phyloP scores from a whole-genome alignment of 2,888 invertebrate species.

The Rhingia rostrata region DNA sequence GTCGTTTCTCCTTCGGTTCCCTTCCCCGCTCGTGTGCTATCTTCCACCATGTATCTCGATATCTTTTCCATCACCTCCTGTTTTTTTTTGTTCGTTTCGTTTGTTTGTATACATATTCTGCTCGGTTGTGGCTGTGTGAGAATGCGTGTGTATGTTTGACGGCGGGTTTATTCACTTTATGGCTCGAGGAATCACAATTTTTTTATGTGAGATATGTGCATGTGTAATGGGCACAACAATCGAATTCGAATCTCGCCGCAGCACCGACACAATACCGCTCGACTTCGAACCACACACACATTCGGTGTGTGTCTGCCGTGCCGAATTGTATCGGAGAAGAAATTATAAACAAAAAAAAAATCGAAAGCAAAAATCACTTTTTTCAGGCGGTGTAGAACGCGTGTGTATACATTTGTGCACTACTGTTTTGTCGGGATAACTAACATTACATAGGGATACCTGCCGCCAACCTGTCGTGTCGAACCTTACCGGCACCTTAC shows the following conservation, averaged over 20 bases:
- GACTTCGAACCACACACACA: conserved; percentile 2
- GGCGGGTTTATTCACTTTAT: conserved; percentile 35
- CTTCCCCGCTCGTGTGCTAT: conserved; percentile 41
- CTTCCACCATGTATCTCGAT: conserved; percentile 67
- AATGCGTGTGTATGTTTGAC: conserved; percentile 14
- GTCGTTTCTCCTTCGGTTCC: conserved; percentile 43
- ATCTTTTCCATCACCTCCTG: conserved; percentile 67
- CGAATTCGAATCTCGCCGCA: conserved; percentile 32
- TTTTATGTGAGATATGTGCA: conserved; percentile 31
- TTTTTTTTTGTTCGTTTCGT: conserved; percentile 9
- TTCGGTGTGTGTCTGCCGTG: conserved; percentile 14
- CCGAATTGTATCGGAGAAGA: conserved; percentile 10
- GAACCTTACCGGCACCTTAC: neutral
- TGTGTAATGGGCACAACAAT: conserved; percentile 57
- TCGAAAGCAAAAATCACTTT: conserved; percentile 7
- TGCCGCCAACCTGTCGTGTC: conserved; percentile 7
- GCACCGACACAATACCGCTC: neutral
- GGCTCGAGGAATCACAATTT: conserved; percentile 44
- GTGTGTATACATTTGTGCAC: conserved; percentile 65
- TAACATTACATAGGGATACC: conserved; percentile 14
- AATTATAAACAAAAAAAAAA: conserved; percentile 2
- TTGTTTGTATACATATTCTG: conserved; percentile 30
- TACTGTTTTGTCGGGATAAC: conserved; percentile 45
- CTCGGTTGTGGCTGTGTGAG: neutral
- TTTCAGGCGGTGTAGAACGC: conserved; percentile 46